These are phyloP conservation scores for Campylomormyrus numenius DNA, from an alignment of 2,113 vertebrate genomes.

Conservation along the genomic window DNA sequence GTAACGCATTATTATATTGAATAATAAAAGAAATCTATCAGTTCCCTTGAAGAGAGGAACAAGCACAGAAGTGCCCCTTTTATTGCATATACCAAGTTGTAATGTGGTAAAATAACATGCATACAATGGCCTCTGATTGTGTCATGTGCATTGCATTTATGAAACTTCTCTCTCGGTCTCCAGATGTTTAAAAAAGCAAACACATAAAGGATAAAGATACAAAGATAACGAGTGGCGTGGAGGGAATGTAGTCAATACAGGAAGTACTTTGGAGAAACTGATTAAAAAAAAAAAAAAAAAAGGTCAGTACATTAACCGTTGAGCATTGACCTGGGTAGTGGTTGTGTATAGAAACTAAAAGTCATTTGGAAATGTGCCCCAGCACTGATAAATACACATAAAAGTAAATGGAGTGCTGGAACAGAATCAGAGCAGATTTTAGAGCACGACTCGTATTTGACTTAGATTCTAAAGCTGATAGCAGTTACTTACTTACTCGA, in stretches of 20 bases:
- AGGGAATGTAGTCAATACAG: background rate
- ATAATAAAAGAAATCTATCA: background rate
- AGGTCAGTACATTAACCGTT: background rate
- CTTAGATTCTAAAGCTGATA: background rate
- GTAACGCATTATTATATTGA: background rate
- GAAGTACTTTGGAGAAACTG: background rate
- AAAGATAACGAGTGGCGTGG: background rate
- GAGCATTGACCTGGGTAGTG: background rate
- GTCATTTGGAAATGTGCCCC: background rate
- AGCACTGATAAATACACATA: background rate
- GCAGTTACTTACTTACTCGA: background rate
- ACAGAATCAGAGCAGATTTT: background rate
- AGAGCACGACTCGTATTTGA: background rate
- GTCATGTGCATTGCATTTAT: background rate
- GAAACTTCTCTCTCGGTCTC: background rate
- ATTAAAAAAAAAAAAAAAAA: background rate
- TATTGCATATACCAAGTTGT: background rate
- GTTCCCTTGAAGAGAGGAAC: background rate
- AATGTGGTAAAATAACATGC: background rate
- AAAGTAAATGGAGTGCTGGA: background rate
- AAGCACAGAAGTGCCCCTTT: background rate
- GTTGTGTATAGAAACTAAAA: background rate
- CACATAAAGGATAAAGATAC: background rate
- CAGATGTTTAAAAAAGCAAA: slow-evolving; percentile 5
- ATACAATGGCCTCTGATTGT: background rate